Evolutionary conservation across 2,113 vertebrate genomes (phyloP).

Genomic region (Aplodontia rufa): DNA sequence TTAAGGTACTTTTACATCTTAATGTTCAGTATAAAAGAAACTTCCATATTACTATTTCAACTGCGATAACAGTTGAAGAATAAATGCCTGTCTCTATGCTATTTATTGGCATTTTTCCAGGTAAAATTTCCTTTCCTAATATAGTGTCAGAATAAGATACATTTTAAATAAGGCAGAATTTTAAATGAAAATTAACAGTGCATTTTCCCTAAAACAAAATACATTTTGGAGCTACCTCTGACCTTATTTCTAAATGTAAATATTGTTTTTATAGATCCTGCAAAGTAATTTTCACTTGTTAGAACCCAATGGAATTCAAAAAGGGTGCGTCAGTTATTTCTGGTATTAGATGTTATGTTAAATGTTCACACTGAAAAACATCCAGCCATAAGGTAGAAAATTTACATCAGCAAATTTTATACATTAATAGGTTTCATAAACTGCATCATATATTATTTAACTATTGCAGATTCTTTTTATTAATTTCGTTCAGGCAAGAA

Average conservation of each 20-base stretch:
- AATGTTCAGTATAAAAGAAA: slow-evolving; percentile 51
- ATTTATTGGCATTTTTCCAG: slow-evolving; percentile 44
- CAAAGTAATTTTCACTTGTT: slow-evolving; percentile 56
- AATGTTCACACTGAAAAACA: slow-evolving; percentile 28
- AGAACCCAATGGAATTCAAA: background rate
- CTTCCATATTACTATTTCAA: slow-evolving; percentile 17
- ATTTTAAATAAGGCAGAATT: slow-evolving; percentile 57
- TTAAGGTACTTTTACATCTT: slow-evolving; percentile 26
- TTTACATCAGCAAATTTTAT: slow-evolving; percentile 19
- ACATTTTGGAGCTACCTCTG: slow-evolving; percentile 34
- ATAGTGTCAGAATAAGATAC: slow-evolving; percentile 42
- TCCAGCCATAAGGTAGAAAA: slow-evolving; percentile 23
- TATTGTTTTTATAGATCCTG: slow-evolving; percentile 46
- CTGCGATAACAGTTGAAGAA: slow-evolving; percentile 22
- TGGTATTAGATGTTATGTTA: background rate
- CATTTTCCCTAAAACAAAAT: slow-evolving; percentile 62
- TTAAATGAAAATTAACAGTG: slow-evolving; percentile 68
- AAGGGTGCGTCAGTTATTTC: background rate
- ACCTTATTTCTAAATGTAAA: slow-evolving; percentile 64
- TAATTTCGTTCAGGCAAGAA: slow-evolving; percentile 12
- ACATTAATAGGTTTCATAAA: slow-evolving; percentile 41
- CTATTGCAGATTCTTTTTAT: background rate
- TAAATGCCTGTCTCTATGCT: slow-evolving; percentile 40
- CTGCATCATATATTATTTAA: background rate
- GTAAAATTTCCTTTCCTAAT: slow-evolving; percentile 45